Base-by-base conservation (phyloP, 2,113 vertebrate species). In the Budorcas taxicolor region DNA sequence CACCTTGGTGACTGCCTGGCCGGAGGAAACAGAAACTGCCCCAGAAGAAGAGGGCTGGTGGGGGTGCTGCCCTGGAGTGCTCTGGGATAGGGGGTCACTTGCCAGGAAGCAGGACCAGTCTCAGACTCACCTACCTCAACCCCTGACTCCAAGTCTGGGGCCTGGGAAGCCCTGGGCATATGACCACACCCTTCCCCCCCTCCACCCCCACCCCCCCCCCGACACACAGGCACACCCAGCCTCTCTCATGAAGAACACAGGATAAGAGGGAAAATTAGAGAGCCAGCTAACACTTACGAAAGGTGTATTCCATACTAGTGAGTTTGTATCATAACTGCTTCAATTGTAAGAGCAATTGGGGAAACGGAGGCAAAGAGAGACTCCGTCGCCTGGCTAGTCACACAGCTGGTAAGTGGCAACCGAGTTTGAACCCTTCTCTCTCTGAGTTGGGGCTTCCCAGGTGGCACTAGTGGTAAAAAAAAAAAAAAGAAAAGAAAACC, bases 301-400 rank as follows among this genome's bases (percentile, higher is more conserved):
- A 57, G 47, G 0, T 36, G 13, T 3, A 4, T 36, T 19, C 15
- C 45, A 21, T 27, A 31, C 60, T 33, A 19, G 5, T 2, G 6
- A 13, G 13, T 40, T 12, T 36, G 25, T 12, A 55, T 45, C 7
- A 17, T 19, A 45, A 53, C 10, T 14, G 17, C 55, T 43, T 47
- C 10, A 8, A 1, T 3, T 10, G 5, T 62, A 87, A 71, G 40
- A 1, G 40, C 52, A 47, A 29, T 5, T 36, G 52, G 33, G 33
- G 33, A 83, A 83, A 83, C 33, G 11, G 16, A 53, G 80, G 80
- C 50, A 53, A n/a, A 83, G 19, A 53, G 33, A 53, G 50, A 19
- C 1, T 14, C 11, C 0, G 6, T 53, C 29, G 33, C 31, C 36
- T 13, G 14, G 33, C 15, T 50, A 4, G 15, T 33, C 1, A 47